Percentiles rank a stretch among this genome's conserved stretches.
Evolutionary conservation across 2,797 vertebrate species (phyloP).

Genomic region (Macropus fuliginosus): DNA sequence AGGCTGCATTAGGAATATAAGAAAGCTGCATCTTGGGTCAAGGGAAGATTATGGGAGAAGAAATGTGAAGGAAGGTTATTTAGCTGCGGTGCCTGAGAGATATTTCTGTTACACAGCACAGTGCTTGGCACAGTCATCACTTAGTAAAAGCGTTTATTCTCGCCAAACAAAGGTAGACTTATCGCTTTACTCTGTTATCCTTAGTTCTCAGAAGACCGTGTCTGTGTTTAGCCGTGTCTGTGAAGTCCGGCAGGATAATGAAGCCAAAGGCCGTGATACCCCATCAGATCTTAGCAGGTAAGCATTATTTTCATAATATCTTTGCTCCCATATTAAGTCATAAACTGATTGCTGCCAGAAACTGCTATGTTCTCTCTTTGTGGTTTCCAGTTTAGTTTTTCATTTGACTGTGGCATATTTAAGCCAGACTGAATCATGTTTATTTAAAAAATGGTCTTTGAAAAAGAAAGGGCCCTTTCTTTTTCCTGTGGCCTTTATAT

Average conservation of each 20-base stretch:
- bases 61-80: conserved; percentile 53
- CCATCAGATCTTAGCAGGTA: conserved; percentile 86
- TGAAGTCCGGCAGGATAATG: conserved; percentile 89
- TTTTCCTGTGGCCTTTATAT: background rate
- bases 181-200: conserved; percentile 72
- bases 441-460: background rate
- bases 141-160: background rate
- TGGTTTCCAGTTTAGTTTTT: conserved; percentile 45
- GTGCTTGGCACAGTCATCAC: background rate
- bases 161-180: conserved; percentile 52
- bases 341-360: conserved; percentile 29
- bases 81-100: background rate
- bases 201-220: conserved; percentile 84
- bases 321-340: conserved; percentile 29
- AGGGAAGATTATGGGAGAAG: conserved; percentile 20
- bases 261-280: conserved; percentile 80
- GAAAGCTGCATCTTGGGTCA: conserved; percentile 46
- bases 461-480: background rate
- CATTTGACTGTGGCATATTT: conserved; percentile 12
- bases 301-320: conserved; percentile 58
- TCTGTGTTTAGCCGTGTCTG: conserved; percentile 92
- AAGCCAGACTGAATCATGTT: background rate
- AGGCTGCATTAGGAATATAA: conserved; percentile 45
- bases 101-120: background rate
- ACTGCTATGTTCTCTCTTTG: background rate